Conservation (phyloP, 1,140 invertebrate species). For the Nephotettix cincticeps region DNA sequence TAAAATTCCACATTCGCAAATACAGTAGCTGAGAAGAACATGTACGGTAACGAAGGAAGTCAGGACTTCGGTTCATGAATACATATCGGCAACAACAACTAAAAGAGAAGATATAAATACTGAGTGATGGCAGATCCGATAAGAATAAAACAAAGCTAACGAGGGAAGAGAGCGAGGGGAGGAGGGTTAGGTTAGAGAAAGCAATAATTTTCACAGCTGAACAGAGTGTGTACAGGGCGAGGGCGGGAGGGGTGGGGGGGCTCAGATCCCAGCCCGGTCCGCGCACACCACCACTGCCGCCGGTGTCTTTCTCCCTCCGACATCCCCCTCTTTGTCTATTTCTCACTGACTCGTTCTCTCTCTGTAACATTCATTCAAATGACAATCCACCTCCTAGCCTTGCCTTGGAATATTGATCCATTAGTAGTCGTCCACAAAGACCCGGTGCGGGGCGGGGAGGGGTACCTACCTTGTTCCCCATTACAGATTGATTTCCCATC, state of each 20-base stretch:
- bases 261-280: background rate
- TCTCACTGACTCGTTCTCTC: slow-evolving; percentile 22
- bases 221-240: slow-evolving; percentile 12
- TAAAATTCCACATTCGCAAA: background rate
- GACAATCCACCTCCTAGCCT: slow-evolving; percentile 21
- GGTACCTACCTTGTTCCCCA: slow-evolving; percentile 5
- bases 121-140: slow-evolving; percentile 12
- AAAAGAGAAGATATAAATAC: slow-evolving; percentile 24
- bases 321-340: slow-evolving; percentile 11
- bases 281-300: background rate
- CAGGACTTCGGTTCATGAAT: slow-evolving; percentile 2
- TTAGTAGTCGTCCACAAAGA: slow-evolving; percentile 14
- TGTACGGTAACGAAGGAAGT: slow-evolving; percentile 18
- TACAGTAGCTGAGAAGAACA: background rate
- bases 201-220: slow-evolving; percentile 23
- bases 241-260: background rate
- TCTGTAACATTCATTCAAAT: slow-evolving; percentile 22
- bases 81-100: slow-evolving; percentile 23
- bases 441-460: background rate
- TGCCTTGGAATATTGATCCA: slow-evolving; percentile 19
- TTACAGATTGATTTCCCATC: slow-evolving; percentile 19
- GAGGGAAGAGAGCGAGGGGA: slow-evolving; percentile 9
- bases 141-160: slow-evolving; percentile 12
- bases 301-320: background rate
- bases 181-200: slow-evolving; percentile 16